phyloP scores from a whole-genome alignment of 2,113 vertebrate species.

The Pavo muticus region DNA sequence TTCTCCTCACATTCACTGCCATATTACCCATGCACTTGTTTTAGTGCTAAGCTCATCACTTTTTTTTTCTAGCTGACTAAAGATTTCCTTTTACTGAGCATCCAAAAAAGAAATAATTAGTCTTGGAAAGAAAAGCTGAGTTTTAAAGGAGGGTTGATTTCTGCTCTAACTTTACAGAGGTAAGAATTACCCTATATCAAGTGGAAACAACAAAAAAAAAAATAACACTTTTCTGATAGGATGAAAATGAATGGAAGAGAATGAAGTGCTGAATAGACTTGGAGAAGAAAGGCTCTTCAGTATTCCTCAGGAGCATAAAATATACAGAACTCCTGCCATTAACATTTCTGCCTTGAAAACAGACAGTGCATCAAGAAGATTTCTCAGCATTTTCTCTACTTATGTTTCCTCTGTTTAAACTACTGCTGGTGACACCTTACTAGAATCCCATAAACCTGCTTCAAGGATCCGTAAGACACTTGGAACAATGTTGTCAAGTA shows the following conservation, averaged over 20 bases:
- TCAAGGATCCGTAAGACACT: background rate
- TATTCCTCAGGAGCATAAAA: background rate
- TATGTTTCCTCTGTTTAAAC: background rate
- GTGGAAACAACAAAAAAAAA: background rate
- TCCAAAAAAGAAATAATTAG: background rate
- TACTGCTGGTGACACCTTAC: background rate
- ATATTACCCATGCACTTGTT: fast-evolving
- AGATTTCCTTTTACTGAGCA: background rate
- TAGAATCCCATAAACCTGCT: background rate
- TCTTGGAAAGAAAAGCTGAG: background rate
- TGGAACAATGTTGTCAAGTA: background rate
- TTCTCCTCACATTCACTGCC: background rate
- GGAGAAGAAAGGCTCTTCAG: background rate
- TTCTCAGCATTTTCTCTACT: background rate
- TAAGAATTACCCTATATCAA: background rate
- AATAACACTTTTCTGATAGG: background rate
- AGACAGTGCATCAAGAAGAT: background rate
- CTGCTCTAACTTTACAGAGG: background rate
- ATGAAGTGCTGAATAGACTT: background rate
- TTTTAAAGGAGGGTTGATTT: background rate
- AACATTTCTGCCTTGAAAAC: background rate
- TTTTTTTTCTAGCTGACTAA: background rate
- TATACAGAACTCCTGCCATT: background rate
- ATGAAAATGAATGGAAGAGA: background rate
- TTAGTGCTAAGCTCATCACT: background rate